Conservation (phyloP, 2,797 vertebrate genomes). For the Myotis myotis region DNA sequence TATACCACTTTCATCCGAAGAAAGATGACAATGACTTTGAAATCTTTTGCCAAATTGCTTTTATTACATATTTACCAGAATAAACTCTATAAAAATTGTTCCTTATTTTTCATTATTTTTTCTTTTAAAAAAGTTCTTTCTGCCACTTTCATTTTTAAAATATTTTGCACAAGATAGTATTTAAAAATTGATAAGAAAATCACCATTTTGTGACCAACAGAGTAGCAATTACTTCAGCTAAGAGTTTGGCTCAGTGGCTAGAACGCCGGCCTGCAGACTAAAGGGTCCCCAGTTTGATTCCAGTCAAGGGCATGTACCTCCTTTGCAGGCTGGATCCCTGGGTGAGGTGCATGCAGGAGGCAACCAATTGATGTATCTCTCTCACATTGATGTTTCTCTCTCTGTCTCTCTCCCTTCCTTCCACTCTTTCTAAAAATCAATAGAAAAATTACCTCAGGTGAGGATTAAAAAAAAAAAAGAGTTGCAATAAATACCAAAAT, state of each 20-base stretch:
- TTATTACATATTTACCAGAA: conserved; percentile 17
- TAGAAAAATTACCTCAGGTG: neutral
- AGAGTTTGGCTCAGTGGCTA: too few relatives aligned
- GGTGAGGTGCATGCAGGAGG: too few relatives aligned
- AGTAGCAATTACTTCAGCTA: neutral
- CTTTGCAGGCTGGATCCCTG: too few relatives aligned
- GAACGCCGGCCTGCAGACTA: too few relatives aligned
- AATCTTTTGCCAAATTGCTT: neutral
- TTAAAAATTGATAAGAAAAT: neutral
- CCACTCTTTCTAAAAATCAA: too few relatives aligned
- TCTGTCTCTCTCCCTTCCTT: too few relatives aligned
- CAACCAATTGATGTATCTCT: too few relatives aligned
- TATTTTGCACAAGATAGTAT: neutral
- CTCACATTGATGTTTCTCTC: too few relatives aligned
- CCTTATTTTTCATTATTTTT: neutral
- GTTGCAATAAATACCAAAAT: neutral
- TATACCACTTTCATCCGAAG: neutral
- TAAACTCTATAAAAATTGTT: neutral
- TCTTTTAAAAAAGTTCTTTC: neutral
- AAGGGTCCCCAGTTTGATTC: too few relatives aligned
- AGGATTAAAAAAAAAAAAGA: neutral
- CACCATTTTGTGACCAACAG: neutral
- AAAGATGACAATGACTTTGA: conserved; percentile 14
- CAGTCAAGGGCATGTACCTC: too few relatives aligned
- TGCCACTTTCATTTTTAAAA: neutral